Evolutionary conservation across 2,888 invertebrate species (phyloP).

Genomic region (Apamea crenata): DNA sequence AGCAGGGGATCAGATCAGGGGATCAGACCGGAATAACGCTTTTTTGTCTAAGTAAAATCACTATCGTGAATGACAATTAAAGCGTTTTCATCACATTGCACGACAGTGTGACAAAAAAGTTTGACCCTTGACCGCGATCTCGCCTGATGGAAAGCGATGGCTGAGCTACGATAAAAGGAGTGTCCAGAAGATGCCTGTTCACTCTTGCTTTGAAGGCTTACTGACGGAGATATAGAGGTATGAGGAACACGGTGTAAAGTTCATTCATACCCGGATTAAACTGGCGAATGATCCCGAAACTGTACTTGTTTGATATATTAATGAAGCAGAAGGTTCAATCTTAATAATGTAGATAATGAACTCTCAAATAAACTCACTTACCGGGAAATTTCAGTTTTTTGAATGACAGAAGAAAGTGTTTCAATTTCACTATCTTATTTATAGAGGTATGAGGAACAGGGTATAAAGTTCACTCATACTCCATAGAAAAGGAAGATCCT

Average conservation of each 20-base stretch:
- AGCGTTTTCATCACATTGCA: neutral
- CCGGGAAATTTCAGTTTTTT: neutral
- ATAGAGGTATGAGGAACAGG: no score
- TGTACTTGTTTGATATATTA: neutral
- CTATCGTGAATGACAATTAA: neutral
- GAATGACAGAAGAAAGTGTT: no score
- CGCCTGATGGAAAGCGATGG: neutral
- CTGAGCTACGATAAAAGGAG: neutral
- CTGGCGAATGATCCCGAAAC: constrained; percentile 53
- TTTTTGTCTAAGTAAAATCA: neutral
- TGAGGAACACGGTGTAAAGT: no score
- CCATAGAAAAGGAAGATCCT: no score
- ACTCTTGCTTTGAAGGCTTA: neutral
- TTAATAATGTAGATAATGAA: neutral
- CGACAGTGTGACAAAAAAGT: no score
- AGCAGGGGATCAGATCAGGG: no score
- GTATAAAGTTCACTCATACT: no score
- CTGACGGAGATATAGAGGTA: no score
- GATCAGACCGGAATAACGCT: no score
- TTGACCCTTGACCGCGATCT: neutral
- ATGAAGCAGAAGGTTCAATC: constrained; percentile 35
- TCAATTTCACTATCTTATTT: no score
- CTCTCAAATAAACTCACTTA: neutral
- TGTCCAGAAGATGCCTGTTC: no score
- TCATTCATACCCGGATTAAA: constrained; percentile 55